Evolutionary conservation across 2,797 vertebrate genomes (phyloP), one percentile per base, ranked within the genome.

Genomic region (Rhodeus uyekii): DNA sequence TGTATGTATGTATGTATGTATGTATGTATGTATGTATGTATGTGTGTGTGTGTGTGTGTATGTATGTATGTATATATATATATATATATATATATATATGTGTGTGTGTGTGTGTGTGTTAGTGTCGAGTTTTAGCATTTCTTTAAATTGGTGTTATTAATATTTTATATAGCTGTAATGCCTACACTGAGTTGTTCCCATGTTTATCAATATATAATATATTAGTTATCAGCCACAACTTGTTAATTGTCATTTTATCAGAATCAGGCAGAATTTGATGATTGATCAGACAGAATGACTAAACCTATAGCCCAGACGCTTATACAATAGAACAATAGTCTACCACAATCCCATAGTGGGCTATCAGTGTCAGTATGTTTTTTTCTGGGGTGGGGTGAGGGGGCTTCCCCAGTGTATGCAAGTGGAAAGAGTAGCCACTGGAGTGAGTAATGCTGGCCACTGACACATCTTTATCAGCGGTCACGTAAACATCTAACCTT

Each of bases 371-470:
- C 3, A 29, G n/a, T 73, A 50, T 63, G 42, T 58, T 64, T 50
- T 24, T 69, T 34, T 38, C 3, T 8, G 8, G 38, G 38, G 38
- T 1, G 8, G 9, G 38, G 38, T 1, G 1, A 29, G n/a, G 78
- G 79, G 71, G 19, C 58, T 75, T 12, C 44, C 69, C 71, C 71
- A 22, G 13, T 65, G 2, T 42, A 8, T n/a, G 36, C 3, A 60
- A 18, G 27, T 61, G 19, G 27, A 7, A 61, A n/a, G 39, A 64
- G 42, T 39, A 55, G 71, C 71, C 71, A 24, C 42, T 32, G 9
- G 9, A 14, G n/a, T 65, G 80, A 71, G 38, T 65, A 81, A 81
- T 81, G 71, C 60, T 74, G 80, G 65, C 42, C 71, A 64, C 7
- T 53, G 71, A 64, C 80, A 81, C 42, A 55, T 73, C 5, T 53